phyloP scores from a whole-genome alignment of 1,140 invertebrate species.

The Polyergus mexicanus region DNA sequence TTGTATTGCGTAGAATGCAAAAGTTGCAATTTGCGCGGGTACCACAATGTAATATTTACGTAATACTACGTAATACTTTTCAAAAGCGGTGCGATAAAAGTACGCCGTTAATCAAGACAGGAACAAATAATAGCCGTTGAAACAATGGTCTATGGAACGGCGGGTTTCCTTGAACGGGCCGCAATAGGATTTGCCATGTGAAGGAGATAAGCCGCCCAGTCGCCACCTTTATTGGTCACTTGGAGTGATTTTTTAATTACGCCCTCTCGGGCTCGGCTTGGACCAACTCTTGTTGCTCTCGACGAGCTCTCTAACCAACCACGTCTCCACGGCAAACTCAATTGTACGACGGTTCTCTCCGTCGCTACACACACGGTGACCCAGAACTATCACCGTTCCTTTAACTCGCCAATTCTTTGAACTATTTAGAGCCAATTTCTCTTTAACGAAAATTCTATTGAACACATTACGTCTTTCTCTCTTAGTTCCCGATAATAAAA shows the following conservation, averaged over 20 bases:
- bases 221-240: constrained; percentile 66
- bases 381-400: constrained; percentile 27
- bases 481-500: background rate
- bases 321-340: constrained; percentile 61
- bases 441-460: constrained; percentile 48
- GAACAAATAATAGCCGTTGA: constrained; percentile 46
- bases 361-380: constrained; percentile 39
- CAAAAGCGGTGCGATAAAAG: constrained; percentile 54
- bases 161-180: constrained; percentile 58
- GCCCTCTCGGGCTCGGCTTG: constrained; percentile 53
- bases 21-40: constrained; percentile 43
- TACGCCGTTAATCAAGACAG: constrained; percentile 65
- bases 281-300: constrained; percentile 49
- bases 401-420: constrained; percentile 18
- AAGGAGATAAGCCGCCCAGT: constrained; percentile 64
- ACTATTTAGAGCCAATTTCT: constrained; percentile 36
- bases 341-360: constrained; percentile 62
- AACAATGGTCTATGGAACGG: constrained; percentile 52
- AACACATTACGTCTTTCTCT: background rate
- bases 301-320: constrained; percentile 42
- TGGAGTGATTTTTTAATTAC: constrained; percentile 78
- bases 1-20: constrained; percentile 16
- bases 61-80: constrained; percentile 53
- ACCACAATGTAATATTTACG: constrained; percentile 15
- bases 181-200: constrained; percentile 66